These are phyloP conservation scores for Musca domestica DNA, from an alignment of 1,140 invertebrate species.

Conservation along the genomic window DNA sequence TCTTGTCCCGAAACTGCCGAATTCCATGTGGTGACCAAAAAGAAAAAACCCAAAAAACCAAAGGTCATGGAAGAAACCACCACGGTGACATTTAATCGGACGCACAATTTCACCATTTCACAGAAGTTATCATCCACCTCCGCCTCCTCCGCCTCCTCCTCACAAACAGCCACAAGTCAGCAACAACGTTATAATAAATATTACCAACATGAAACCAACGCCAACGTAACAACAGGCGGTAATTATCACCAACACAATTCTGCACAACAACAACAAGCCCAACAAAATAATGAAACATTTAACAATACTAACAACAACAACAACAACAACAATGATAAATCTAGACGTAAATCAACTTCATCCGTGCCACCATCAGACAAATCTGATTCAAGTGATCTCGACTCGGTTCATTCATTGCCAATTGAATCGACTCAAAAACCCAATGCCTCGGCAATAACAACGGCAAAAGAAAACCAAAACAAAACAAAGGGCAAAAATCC, in stretches of 20 bases:
- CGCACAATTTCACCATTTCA: constrained; percentile 8
- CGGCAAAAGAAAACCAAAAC: constrained; percentile 31
- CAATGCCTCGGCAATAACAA: constrained; percentile 18
- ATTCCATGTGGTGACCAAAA: constrained; percentile 69
- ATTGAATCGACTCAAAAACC: constrained; percentile 54
- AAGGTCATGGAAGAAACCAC: constrained; percentile 52
- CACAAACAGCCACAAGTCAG: constrained; percentile 11
- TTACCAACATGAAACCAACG: constrained; percentile 19
- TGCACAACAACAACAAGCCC: constrained; percentile 1
- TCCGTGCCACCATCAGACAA: constrained; percentile 69
- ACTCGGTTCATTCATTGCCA: constrained; percentile 72
- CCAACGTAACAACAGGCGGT: background rate
- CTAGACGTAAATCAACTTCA: constrained; percentile 60
- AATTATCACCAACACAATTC: constrained; percentile 10
- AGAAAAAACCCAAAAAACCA: constrained; percentile 69
- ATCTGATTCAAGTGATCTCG: constrained; percentile 67
- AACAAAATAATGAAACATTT: constrained; percentile 37
- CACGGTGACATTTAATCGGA: constrained; percentile 21
- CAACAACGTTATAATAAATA: background rate
- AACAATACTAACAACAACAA: constrained; percentile 40
- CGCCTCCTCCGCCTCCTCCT: background rate
- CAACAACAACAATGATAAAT: constrained; percentile 38
- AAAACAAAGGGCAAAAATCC: constrained; percentile 21
- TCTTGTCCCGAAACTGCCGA: constrained; percentile 57
- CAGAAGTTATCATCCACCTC: constrained; percentile 11